Base-by-base conservation (phyloP, 2,113 vertebrate genomes). In the Sinocyclocheilus maitianheensis region DNA sequence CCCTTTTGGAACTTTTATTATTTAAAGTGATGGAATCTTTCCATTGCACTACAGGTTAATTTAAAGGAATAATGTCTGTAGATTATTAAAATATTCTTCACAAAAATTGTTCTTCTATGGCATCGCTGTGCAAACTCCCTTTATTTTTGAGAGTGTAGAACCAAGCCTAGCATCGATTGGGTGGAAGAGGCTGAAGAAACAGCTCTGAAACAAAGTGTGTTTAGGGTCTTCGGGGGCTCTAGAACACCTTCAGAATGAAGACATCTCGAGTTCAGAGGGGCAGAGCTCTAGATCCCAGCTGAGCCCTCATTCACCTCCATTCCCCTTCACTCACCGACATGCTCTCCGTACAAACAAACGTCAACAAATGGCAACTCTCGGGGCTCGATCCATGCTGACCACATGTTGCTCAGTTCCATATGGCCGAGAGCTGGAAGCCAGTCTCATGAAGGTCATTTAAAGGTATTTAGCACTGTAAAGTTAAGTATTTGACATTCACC, bases 401-500 rank as follows among this genome's bases (percentile, higher is more conserved):
- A 58, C 76, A 80, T 69, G 76, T 20, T 81, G 79, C 40, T 22
- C 62, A 22, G 79, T 67, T 26, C 79, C 79, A 81, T 69, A 51
- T 81, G 78, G 22, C 77, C 2, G 26, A 51, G 67, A 83, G 82
- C 55, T 85, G 75, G 46, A 85, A 24, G 55, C 9, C 75, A 53
- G 18, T 26, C 46, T 24, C 40, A 84, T 78, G 53, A 87, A 89
- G 91, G 89, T 87, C 87, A 89, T 88, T 85, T 87, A 88, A 87
- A 91, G 93, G 91, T 82, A 95, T 94, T 94, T 94, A 91, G 92
- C 93, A 93, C 93, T 78, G 88, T 85, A 89, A 88, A 91, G 93
- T 93, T 88, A 93, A 94, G 92, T 92, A 94, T 94, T 94, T 95
- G 92, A 94, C 93, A 92, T 91, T 48, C 65, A 87, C 75, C 90